A percentile compares a stretch with the other conserved stretches of the same genome.
Conservation (phyloP, 2,113 vertebrate genomes). For the Ahaetulla prasina region DNA sequence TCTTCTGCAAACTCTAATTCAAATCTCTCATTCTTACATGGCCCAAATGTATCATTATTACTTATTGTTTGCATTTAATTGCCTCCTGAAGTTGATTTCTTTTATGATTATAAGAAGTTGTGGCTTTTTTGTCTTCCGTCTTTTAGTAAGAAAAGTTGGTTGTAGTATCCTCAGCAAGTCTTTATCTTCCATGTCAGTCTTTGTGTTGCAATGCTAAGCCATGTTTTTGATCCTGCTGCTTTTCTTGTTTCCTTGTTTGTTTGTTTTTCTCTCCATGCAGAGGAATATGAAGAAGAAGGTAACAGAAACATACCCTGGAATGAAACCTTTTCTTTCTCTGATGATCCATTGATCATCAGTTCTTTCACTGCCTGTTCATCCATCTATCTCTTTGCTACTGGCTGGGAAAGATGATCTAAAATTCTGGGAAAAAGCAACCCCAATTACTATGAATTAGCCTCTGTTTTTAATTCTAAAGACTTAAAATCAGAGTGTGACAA, state of each 20-base stretch:
- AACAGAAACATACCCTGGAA: constrained; percentile 64
- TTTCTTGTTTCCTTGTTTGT: constrained; percentile 28
- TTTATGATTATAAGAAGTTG: neutral
- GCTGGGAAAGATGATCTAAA: constrained; percentile 48
- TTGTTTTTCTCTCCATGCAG: constrained; percentile 60
- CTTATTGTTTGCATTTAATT: neutral
- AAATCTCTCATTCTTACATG: neutral
- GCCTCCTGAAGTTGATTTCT: neutral
- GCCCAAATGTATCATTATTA: neutral
- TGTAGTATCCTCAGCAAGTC: neutral
- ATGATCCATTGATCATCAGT: constrained; percentile 15
- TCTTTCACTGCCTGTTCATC: constrained; percentile 48
- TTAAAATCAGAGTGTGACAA: neutral
- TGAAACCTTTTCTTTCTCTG: constrained; percentile 36
- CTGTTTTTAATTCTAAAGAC: neutral
- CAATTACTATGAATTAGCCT: neutral
- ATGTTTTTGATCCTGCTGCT: constrained; percentile 45
- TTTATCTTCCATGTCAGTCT: neutral
- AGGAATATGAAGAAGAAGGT: constrained; percentile 89
- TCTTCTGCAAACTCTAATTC: neutral
- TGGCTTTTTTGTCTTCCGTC: neutral
- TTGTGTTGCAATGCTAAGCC: neutral
- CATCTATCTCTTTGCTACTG: constrained; percentile 55
- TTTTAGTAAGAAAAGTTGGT: neutral
- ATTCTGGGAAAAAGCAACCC: constrained; percentile 12